A percentile compares a stretch with the other conserved stretches of the same genome.
These are phyloP conservation scores for Zosterops hypoxanthus DNA, from an alignment of 2,113 vertebrate genomes.

Conservation along the genomic window DNA sequence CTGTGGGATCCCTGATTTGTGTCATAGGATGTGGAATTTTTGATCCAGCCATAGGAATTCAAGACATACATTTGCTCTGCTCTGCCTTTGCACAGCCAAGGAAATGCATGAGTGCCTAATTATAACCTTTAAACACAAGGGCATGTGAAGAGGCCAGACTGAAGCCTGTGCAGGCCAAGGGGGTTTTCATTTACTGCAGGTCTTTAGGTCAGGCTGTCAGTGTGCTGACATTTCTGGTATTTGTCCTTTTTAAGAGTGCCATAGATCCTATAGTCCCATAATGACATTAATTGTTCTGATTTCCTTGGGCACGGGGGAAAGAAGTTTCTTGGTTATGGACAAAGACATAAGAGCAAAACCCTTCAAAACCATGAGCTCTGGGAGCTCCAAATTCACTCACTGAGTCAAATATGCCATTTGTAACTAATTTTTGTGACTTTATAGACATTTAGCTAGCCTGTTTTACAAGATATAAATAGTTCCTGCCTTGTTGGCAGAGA, in stretches of 20 bases:
- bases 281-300: not conserved
- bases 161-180: not conserved
- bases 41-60: not conserved
- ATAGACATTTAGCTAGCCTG: not conserved
- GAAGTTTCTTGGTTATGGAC: not conserved
- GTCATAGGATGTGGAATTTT: not conserved
- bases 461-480: not conserved
- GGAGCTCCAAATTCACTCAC: not conserved
- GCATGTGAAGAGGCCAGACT: not conserved
- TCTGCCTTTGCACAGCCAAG: not conserved
- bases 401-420: not conserved
- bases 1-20: not conserved
- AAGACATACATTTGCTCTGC: not conserved
- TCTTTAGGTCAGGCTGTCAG: not conserved
- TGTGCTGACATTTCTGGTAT: not conserved
- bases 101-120: not conserved
- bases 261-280: not conserved
- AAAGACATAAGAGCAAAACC: not conserved
- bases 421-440: not conserved
- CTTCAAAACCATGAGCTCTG: not conserved
- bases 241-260: not conserved
- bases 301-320: fast-evolving
- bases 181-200: not conserved
- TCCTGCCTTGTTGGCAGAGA: not conserved
- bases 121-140: not conserved